Evolutionary conservation across 2,797 vertebrate genomes (phyloP).

Genomic region (Periophthalmus magnuspinnatus): DNA sequence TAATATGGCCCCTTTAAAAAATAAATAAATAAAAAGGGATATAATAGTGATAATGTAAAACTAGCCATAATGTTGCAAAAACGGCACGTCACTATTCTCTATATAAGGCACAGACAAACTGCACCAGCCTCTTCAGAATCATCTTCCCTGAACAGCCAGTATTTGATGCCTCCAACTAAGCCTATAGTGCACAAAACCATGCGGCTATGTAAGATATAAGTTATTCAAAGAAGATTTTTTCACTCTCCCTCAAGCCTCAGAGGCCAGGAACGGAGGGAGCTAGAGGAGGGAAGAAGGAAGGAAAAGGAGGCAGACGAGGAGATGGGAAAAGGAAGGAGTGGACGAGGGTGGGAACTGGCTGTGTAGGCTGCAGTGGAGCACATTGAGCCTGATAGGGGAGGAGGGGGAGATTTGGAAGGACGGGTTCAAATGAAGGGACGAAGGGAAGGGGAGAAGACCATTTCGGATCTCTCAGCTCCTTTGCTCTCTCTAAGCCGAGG

Average conservation of each 20-base stretch:
- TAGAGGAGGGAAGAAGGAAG: slow-evolving; percentile 19
- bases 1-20: too few species aligned
- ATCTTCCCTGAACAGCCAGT: not conserved
- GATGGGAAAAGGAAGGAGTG: slow-evolving; percentile 22
- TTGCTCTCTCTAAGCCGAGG: slow-evolving; percentile 53
- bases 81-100: not conserved
- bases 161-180: slow-evolving; percentile 3
- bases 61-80: not conserved
- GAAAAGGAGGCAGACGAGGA: slow-evolving; percentile 6
- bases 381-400: slow-evolving; percentile 26
- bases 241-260: slow-evolving; percentile 7
- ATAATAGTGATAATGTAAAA: not conserved
- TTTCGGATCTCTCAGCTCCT: slow-evolving; percentile 42
- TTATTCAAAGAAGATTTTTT: slow-evolving; percentile 5
- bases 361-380: slow-evolving; percentile 18
- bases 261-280: slow-evolving; percentile 11
- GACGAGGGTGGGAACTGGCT: slow-evolving; percentile 22
- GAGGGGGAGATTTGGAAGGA: slow-evolving; percentile 18
- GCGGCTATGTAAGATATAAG: not conserved
- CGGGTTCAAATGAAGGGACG: slow-evolving; percentile 48
- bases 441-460: slow-evolving; percentile 24
- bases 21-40: too few species aligned
- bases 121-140: not conserved
- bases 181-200: not conserved
- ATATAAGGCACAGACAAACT: not conserved